Percentiles rank a stretch among this genome's conserved stretches.
Evolutionary conservation across 2,113 vertebrate species (phyloP).

Genomic region (Oncorhynchus clarkii): DNA sequence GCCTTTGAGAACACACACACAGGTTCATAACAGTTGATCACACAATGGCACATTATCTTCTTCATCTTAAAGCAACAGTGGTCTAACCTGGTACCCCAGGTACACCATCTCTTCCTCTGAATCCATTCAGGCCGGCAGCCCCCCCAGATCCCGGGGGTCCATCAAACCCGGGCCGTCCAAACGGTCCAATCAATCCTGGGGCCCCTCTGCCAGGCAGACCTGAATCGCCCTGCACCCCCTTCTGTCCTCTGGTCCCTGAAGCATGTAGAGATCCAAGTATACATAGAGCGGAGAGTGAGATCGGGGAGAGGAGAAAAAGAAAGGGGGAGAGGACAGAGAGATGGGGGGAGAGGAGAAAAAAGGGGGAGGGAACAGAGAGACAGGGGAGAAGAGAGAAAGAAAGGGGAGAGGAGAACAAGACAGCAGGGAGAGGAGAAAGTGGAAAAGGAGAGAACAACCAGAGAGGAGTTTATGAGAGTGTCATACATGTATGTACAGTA

Average conservation of each 20-base stretch:
- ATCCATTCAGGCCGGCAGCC: constrained; percentile 40
- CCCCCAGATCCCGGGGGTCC: constrained; percentile 53
- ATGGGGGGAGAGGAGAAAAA: neutral
- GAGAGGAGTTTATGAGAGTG: no score
- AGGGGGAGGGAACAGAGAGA: neutral
- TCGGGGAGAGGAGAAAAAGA: neutral
- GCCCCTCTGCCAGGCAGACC: constrained; percentile 44
- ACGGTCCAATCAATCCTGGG: constrained; percentile 41
- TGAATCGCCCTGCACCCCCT: constrained; percentile 55
- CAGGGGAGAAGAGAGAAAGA: neutral
- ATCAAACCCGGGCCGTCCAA: constrained; percentile 49
- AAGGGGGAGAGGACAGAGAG: neutral
- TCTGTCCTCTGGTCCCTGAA: constrained; percentile 52
- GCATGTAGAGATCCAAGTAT: neutral
- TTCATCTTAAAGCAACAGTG: neutral
- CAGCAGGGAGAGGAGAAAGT: no score
- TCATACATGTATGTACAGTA: no score
- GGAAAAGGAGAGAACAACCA: no score
- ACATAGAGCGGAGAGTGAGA: neutral
- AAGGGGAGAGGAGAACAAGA: neutral
- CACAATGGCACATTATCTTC: neutral
- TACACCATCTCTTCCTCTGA: constrained; percentile 46
- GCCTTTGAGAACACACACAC: constrained; percentile 46
- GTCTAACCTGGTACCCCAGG: constrained; percentile 59
- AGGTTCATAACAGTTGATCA: neutral